These are phyloP conservation scores for Iguana delicatissima DNA, from an alignment of 2,797 vertebrate genomes.

Conservation along the genomic window DNA sequence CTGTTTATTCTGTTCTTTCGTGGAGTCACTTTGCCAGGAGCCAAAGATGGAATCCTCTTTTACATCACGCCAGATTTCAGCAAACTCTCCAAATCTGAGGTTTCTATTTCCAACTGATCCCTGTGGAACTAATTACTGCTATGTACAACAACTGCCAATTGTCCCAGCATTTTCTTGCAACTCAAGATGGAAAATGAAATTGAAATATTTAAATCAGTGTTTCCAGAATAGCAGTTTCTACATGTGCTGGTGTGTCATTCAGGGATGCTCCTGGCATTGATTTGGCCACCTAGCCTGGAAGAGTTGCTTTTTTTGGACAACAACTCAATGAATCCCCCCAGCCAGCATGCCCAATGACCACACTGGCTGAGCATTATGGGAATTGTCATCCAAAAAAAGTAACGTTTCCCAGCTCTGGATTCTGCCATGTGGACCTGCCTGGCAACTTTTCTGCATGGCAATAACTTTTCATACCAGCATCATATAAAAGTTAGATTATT, in stretches of 20 bases:
- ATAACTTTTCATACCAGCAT: no score
- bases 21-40: slow-evolving; percentile 90
- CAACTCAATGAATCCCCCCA: no score
- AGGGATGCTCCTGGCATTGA: neutral
- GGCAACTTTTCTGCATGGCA: no score
- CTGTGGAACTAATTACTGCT: neutral
- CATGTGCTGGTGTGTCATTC: neutral
- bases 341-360: no score
- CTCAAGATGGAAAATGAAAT: neutral
- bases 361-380: neutral
- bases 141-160: neutral
- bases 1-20: slow-evolving; percentile 92
- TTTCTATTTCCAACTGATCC: slow-evolving; percentile 58
- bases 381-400: neutral
- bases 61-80: slow-evolving; percentile 93
- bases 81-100: slow-evolving; percentile 88
- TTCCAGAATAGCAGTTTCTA: neutral
- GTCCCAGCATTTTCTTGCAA: neutral
- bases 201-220: neutral
- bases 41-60: slow-evolving; percentile 90
- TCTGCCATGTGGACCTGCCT: no score
- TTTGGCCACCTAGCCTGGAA: neutral
- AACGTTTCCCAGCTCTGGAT: no score
- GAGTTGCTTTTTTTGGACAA: neutral
- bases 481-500: no score